Evolutionary conservation across 2,888 invertebrate species (phyloP).

Genomic region (Stratiomys singularior): DNA sequence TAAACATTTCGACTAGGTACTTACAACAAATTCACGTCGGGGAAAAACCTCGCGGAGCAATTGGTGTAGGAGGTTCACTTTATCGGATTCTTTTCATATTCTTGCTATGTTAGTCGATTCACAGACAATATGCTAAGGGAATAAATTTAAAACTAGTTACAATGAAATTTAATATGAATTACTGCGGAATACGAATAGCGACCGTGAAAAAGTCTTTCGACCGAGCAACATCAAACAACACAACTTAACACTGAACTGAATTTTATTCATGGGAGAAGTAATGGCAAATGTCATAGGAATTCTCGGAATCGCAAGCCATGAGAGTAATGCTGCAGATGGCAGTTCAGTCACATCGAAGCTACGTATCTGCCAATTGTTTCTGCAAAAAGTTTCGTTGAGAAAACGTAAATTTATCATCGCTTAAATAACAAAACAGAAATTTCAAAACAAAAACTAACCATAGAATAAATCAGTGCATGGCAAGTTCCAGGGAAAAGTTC

Average conservation of each 20-base stretch:
- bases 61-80: slow-evolving; percentile 9
- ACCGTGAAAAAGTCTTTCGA: background rate
- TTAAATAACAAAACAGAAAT: no score
- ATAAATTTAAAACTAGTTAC: background rate
- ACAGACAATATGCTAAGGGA: background rate
- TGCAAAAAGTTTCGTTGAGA: no score
- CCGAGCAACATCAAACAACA: slow-evolving; percentile 20
- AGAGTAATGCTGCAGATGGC: background rate
- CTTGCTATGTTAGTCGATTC: background rate
- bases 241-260: slow-evolving; percentile 31
- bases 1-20: slow-evolving; percentile 24
- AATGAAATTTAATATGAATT: background rate
- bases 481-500: no score
- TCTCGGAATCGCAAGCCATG: background rate
- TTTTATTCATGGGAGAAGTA: background rate
- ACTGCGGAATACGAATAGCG: background rate
- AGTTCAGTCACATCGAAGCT: no score
- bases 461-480: no score
- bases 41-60: background rate
- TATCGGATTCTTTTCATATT: background rate
- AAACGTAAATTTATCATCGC: no score
- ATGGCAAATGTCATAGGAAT: slow-evolving; percentile 7
- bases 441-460: no score
- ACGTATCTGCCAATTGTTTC: no score
- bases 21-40: slow-evolving; percentile 2